Base-by-base conservation (phyloP, 64 coral and sea anemone genomes). In the Stichodactyla mertensii region DNA sequence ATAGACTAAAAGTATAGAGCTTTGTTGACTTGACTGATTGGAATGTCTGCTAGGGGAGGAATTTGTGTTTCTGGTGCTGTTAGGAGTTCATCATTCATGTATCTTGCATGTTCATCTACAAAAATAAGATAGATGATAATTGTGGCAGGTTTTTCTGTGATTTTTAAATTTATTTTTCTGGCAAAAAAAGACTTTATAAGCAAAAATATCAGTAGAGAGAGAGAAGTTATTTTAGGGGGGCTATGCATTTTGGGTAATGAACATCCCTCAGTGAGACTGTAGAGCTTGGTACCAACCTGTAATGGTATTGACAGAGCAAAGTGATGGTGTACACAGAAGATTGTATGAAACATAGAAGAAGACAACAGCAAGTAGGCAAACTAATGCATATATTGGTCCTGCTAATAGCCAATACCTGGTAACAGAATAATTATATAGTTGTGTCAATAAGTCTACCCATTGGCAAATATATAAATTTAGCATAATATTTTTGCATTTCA, bases 401-500 rank as follows among this genome's bases (percentile, higher is more conserved):
- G 97, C 97, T 61, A 99, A 77, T 53, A 99, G 81, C 97, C 97
- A 99, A 64, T 95, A 99, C 82, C 97, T 99, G 52, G 53, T 1
- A 81, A 10, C 13, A 81, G n/a, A 22, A 54, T 52, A 20, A 22
- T 71, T 16, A 71, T 8, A 27, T 19, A 0, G 67, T 71, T 19
- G 13, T 71, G 19, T 71, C 7, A 45, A 45, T 45, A 45, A 45
- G 36, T 45, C 36, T 45, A 45, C 36, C 36, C 36, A 45, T 31
- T 20, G n/a, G 16, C 18, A 20, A 66, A n/a, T 22, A 22, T n/a
- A n/a, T 9, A 66, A n/a, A 66, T 4, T 45, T 45, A 2, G 36
- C 36, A 45, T 45, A 45, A 45, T 45, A 45, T 45, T 45, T 45
- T 45, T 45, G 36, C 36, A 45, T 45, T 45, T 45, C 36, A 45